Evolutionary conservation across 2,888 invertebrate species (phyloP).

Genomic region (Hypolimnas misippus): DNA sequence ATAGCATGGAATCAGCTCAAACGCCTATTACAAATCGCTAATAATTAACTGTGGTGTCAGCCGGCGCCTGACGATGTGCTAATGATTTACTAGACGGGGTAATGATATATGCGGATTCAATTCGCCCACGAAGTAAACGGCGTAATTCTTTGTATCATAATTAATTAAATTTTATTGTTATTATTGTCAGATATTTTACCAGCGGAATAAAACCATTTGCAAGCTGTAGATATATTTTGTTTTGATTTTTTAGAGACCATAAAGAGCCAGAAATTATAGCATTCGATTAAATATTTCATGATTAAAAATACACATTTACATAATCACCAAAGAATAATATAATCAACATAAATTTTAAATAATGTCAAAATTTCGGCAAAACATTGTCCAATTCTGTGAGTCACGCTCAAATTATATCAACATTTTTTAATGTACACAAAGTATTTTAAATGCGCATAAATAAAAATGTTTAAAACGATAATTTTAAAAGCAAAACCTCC

Average conservation of each 20-base stretch:
- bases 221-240: background rate
- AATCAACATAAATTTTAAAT: background rate
- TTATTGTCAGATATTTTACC: background rate
- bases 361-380: background rate
- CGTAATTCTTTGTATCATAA: constrained; percentile 4
- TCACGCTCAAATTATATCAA: no score
- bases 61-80: constrained; percentile 47
- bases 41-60: constrained; percentile 43
- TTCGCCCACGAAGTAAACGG: constrained; percentile 26
- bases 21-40: constrained; percentile 40
- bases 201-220: background rate
- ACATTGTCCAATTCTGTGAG: no score
- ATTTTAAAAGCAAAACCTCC: background rate
- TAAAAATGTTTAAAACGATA: background rate
- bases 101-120: constrained; percentile 39
- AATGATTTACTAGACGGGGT: constrained; percentile 47
- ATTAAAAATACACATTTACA: no score
- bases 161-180: constrained; percentile 15
- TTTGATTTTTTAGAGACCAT: background rate
- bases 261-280: no score
- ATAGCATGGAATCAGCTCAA: constrained; percentile 34
- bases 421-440: background rate
- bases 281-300: no score
- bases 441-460: background rate
- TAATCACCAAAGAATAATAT: no score